phyloP scores from a whole-genome alignment of 2,888 invertebrate species.

The Apotomis betuletana region DNA sequence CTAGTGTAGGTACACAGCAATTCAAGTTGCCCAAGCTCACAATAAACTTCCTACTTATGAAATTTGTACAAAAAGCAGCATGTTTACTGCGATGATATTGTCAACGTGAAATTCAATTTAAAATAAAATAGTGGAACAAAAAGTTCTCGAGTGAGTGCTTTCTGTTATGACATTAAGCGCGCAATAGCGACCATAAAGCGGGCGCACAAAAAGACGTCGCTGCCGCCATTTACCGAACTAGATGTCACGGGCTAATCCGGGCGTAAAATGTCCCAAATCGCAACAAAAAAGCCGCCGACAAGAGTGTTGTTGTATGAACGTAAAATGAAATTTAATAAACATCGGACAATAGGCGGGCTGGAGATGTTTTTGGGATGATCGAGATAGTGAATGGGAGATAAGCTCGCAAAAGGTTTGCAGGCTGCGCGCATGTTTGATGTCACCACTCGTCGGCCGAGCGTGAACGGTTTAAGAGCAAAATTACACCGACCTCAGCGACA shows the following conservation, averaged over 20 bases:
- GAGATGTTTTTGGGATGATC: conserved; percentile 76
- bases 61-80: conserved; percentile 72
- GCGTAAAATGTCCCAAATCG: conserved; percentile 83
- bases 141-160: conserved; percentile 68
- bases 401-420: conserved; percentile 81
- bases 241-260: conserved; percentile 77
- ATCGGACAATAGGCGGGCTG: conserved; percentile 74
- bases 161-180: conserved; percentile 83
- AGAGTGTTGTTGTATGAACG: conserved; percentile 83
- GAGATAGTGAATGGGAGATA: conserved; percentile 80
- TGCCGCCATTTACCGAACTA: conserved; percentile 69
- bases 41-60: conserved; percentile 52
- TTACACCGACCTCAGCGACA: conserved; percentile 77
- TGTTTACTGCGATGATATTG: conserved; percentile 76
- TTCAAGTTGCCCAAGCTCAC: conserved; percentile 41
- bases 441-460: conserved; percentile 79
- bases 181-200: conserved; percentile 79
- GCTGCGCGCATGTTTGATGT: conserved; percentile 81
- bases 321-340: conserved; percentile 84
- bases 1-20: conserved; percentile 19
- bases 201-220: conserved; percentile 76
- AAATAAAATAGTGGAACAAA: conserved; percentile 72
- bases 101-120: conserved; percentile 79
- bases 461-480: conserved; percentile 80
- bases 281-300: conserved; percentile 78